A percentile compares a stretch with the other conserved stretches of the same genome.
Conservation (phyloP, 2,113 vertebrate genomes). For the Oxyruncus cristatus region DNA sequence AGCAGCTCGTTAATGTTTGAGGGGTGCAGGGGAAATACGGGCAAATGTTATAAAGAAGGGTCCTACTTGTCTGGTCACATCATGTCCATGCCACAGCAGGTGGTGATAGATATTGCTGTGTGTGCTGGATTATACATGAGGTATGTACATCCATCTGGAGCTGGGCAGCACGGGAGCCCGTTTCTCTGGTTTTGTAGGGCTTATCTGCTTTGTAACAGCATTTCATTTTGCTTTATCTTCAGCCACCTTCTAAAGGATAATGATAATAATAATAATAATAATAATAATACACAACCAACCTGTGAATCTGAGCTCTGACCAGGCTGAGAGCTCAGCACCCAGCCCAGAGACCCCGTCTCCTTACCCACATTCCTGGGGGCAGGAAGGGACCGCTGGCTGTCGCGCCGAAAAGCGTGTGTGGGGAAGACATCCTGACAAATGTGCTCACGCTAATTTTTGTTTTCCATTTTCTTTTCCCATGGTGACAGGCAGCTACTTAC, state of each 20-base stretch:
- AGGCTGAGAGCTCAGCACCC: neutral
- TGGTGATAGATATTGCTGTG: neutral
- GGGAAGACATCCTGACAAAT: neutral
- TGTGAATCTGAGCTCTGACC: neutral
- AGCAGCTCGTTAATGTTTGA: neutral
- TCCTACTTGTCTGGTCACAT: neutral
- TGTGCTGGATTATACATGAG: neutral
- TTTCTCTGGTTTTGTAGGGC: neutral
- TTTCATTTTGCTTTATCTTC: neutral
- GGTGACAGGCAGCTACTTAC: constrained; percentile 26
- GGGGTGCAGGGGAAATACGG: neutral
- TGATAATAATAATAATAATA: too few species aligned
- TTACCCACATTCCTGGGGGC: neutral
- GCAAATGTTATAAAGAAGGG: neutral
- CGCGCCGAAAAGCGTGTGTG: accelerated
- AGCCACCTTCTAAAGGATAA: neutral
- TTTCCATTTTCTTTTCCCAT: neutral
- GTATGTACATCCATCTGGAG: neutral
- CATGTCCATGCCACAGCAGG: neutral
- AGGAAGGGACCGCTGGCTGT: neutral
- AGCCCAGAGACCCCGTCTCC: neutral
- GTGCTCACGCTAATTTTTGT: neutral
- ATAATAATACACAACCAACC: neutral
- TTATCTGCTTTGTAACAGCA: neutral
- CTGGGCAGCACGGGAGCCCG: neutral